Evolutionary conservation across 2,888 invertebrate genomes (phyloP).

Genomic region (Limnephilus rhombicus): DNA sequence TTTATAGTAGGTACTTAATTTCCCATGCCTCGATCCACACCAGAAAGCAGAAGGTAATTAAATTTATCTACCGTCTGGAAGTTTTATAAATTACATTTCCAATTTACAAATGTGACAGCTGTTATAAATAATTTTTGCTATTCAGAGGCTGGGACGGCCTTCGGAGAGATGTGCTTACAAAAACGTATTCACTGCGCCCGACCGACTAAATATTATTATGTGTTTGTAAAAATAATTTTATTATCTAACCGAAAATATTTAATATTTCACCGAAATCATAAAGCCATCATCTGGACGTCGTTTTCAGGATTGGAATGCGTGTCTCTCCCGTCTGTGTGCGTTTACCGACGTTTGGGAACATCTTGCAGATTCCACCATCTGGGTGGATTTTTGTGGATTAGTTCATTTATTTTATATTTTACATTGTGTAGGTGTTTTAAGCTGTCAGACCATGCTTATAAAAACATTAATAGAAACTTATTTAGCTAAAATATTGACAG

Average conservation of each 20-base stretch:
- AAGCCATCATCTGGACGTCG: neutral
- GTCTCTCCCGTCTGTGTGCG: neutral
- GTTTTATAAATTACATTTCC: slow-evolving; percentile 31
- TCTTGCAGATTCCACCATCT: neutral
- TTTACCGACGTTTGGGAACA: neutral
- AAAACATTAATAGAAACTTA: too few species aligned
- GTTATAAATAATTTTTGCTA: neutral
- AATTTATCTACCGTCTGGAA: slow-evolving; percentile 4
- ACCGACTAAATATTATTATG: neutral
- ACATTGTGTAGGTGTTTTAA: neutral
- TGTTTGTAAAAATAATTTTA: neutral
- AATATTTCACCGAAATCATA: neutral
- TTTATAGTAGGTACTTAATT: neutral
- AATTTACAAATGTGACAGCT: slow-evolving; percentile 28
- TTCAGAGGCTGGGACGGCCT: neutral
- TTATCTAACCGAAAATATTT: neutral
- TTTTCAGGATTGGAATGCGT: neutral
- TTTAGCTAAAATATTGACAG: too few species aligned
- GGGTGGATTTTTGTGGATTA: neutral
- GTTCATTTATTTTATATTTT: neutral
- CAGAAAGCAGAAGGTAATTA: slow-evolving; percentile 18
- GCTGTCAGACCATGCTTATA: neutral
- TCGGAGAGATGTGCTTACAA: neutral
- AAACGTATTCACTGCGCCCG: neutral
- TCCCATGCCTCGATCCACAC: slow-evolving; percentile 27